Percentiles rank a stretch among this genome's conserved stretches.
These are phyloP conservation scores for Indicator maculatus DNA, from an alignment of 2,113 vertebrate genomes.

Conservation along the genomic window DNA sequence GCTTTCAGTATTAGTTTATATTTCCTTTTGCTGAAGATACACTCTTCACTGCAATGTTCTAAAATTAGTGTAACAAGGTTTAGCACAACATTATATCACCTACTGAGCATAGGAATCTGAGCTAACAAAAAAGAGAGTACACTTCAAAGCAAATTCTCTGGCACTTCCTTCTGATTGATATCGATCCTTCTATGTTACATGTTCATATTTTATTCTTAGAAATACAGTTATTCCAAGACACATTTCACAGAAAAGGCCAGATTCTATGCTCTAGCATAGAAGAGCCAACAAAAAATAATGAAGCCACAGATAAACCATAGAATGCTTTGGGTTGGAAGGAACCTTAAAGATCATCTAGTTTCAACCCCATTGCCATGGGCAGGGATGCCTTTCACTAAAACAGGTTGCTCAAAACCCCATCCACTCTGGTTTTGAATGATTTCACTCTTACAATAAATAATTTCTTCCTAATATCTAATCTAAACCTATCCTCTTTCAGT, in stretches of 20 bases:
- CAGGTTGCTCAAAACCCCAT: not conserved
- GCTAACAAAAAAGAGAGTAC: not conserved
- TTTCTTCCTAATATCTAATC: too few species aligned
- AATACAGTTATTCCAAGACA: constrained; percentile 24
- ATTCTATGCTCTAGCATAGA: not conserved
- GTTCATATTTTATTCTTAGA: constrained; percentile 35
- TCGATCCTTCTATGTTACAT: not conserved
- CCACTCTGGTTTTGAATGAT: too few species aligned
- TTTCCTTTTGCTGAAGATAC: not conserved
- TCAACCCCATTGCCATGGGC: not conserved
- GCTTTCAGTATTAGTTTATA: not conserved
- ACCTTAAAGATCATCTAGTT: not conserved
- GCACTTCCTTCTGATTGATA: not conserved
- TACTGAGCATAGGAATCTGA: not conserved
- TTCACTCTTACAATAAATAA: too few species aligned
- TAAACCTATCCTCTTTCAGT: not conserved
- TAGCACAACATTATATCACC: not conserved
- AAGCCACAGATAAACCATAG: not conserved
- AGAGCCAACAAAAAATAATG: constrained; percentile 10
- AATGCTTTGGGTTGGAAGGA: not conserved
- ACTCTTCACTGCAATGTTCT: not conserved
- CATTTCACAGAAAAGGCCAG: constrained; percentile 13
- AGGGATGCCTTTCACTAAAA: not conserved
- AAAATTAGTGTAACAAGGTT: not conserved
- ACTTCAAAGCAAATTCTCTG: not conserved